Base-by-base conservation (phyloP, 2,113 vertebrate species). In the Eubucco bourcierii region DNA sequence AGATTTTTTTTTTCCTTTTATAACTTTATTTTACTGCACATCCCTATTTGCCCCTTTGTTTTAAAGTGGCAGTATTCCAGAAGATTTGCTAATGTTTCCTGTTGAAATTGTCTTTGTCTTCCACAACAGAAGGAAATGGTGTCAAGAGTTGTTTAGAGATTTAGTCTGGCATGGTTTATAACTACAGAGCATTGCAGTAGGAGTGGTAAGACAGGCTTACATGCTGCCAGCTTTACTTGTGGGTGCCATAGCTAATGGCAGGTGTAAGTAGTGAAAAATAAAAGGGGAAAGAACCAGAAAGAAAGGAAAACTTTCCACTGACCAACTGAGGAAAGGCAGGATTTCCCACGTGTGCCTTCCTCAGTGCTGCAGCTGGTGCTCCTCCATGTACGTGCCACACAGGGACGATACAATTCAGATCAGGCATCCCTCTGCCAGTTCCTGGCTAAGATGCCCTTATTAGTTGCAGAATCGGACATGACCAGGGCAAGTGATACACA, bases 401-500 rank as follows among this genome's bases (percentile, higher is more conserved):
- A 21, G 77, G 15, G 75, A 21, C 50, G 3, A 0, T 7, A 2
- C 17, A 3, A 2, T 31, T 52, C 70, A 8, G 12, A 37, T 23
- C 8, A 3, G 37, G 6, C 8, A 1, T 21, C 29, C 25, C 34
- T 11, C 3, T 21, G 31, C 84, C 31, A 17, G 1, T 11, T 56
- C 46, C 61, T 17, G 18, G 60, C 29, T 7, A 2, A 29, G 47
- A 5, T 14, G 33, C 6, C 20, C 46, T 14, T 9, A 3, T 3
- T 12, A 27, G 29, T 3, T 10, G 29, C 47, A 4, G 28, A 0
- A 4, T 7, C 20, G 23, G 84, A 34, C 50, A 60, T 25, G 60
- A 25, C 34, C 59, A 11, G 52, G 60, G 13, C 0, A 0, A 6
- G 19, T 21, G 44, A 29, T 3, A 0, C 34, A 10, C 41, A 16